Base-by-base conservation (phyloP, 2,888 invertebrate species). In the Chloroclystis v-ata region DNA sequence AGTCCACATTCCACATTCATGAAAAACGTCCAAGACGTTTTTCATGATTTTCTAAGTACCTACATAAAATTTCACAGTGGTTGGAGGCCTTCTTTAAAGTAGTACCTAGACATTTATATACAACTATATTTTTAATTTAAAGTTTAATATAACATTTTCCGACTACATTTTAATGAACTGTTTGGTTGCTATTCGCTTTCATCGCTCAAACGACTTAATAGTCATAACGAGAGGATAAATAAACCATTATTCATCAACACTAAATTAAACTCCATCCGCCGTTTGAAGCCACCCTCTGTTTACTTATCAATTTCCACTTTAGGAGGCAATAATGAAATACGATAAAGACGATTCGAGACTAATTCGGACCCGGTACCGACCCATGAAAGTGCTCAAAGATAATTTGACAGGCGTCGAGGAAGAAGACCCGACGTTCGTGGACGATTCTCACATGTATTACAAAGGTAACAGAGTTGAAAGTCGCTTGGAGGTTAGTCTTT, bases 321-420 rank as follows among this genome's bases (percentile, higher is more conserved):
- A 87, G 86, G 69, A 70, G 60, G 80, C 79, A 44, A 87, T 86
- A 63, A 68, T 64, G 54, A 70, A 69, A 50, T 78, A 85, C 60
- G 85, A 87, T 60, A 74, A 68, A 62, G 72, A 69, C 43, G 85
- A 87, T 68, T 83, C 78, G 33, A 73, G 86, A 59, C 67, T 85
- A 60, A 76, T 87, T 60, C 78, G 84, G 47, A 85, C 83, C 46
- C 78, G 80, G 37, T 86, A 87, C 59, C 72, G 86, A 56, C 84
- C 86, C 40, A 84, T 86, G 84, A 85, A 83, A 68, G 72, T 84
- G 39, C 75, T 86, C 40, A 86, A 86, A 69, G 80, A 85, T 61
- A 72, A 78, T 63, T 74, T 87, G 57, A 67, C 74, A 7, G 83
- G 79, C 13, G 64, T 75, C 10, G 78, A 81, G 53, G 79, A 80